phyloP scores from a whole-genome alignment of 2,888 invertebrate genomes.

The Vandiemenella viatica region DNA sequence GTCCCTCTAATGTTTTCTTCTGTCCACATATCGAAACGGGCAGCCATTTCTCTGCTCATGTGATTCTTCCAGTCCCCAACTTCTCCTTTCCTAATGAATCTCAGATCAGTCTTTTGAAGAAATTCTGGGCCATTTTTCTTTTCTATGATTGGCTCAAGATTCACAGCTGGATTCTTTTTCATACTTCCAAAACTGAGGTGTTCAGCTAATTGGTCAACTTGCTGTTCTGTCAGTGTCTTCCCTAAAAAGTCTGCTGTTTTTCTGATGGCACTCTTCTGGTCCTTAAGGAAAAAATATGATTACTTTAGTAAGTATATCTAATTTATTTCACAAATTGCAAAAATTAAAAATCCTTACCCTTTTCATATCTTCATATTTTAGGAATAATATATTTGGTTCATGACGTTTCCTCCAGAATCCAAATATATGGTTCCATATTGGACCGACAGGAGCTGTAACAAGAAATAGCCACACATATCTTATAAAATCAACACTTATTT shows the following conservation, averaged over 20 bases:
- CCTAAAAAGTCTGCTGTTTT: constrained; percentile 58
- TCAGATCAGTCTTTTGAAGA: constrained; percentile 34
- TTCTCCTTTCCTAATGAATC: constrained; percentile 61
- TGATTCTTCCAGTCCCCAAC: constrained; percentile 69
- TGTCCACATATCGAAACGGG: constrained; percentile 57
- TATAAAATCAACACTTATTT: background rate
- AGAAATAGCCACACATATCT: background rate
- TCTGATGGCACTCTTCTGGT: constrained; percentile 48
- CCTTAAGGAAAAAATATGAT: constrained; percentile 26
- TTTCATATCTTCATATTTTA: constrained; percentile 74
- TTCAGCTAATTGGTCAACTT: constrained; percentile 49
- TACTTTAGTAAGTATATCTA: background rate
- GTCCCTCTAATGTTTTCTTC: constrained; percentile 43
- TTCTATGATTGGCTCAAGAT: constrained; percentile 47
- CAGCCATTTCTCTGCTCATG: constrained; percentile 55
- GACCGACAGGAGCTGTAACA: constrained; percentile 25
- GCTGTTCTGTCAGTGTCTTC: constrained; percentile 46
- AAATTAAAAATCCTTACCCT: constrained; percentile 23
- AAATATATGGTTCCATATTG: constrained; percentile 45
- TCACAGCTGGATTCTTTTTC: constrained; percentile 66
- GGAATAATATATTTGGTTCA: constrained; percentile 56
- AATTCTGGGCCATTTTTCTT: constrained; percentile 35
- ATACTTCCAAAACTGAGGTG: constrained; percentile 69
- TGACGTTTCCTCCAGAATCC: constrained; percentile 54
- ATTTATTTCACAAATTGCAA: background rate